Conservation (phyloP, 64 coral and sea anemone species). For the Porites australiensis region DNA sequence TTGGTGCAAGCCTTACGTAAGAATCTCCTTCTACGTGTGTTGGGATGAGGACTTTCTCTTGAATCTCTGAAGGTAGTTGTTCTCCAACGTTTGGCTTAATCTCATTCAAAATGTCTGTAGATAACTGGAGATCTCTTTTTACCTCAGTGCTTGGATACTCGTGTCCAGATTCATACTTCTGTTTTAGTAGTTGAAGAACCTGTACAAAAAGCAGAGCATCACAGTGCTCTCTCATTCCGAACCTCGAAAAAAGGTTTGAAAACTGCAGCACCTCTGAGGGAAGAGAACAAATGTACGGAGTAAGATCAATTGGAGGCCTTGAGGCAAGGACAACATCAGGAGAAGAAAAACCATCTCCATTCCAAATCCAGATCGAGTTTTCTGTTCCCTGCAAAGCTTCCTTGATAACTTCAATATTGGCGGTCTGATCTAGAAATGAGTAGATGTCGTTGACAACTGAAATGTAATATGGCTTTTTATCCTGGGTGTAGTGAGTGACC, state of each 20-base stretch:
- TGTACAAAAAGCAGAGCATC: conserved; percentile 60
- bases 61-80: conserved; percentile 12
- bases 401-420: not conserved
- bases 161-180: conserved; percentile 39
- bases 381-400: not conserved
- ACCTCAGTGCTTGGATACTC: not conserved
- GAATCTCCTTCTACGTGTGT: conserved; percentile 57
- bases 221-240: conserved; percentile 60
- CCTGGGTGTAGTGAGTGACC: conserved; percentile 21
- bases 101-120: conserved; percentile 83
- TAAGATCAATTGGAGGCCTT: conserved; percentile 62
- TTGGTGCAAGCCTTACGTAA: conserved; percentile 61
- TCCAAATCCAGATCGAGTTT: conserved; percentile 82
- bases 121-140: conserved; percentile 78
- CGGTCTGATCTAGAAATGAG: not conserved
- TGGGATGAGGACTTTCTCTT: conserved; percentile 80
- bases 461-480: conserved; percentile 75
- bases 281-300: conserved; percentile 71
- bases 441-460: conserved; percentile 46
- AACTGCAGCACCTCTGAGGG: conserved; percentile 61
- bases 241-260: conserved; percentile 39
- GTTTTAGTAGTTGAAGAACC: conserved; percentile 69
- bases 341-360: conserved; percentile 85
- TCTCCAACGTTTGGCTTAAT: conserved; percentile 57
- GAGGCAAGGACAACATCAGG: conserved; percentile 41